Base-by-base conservation (phyloP, 1,140 invertebrate genomes). In the Cataglyphis hispanica region DNA sequence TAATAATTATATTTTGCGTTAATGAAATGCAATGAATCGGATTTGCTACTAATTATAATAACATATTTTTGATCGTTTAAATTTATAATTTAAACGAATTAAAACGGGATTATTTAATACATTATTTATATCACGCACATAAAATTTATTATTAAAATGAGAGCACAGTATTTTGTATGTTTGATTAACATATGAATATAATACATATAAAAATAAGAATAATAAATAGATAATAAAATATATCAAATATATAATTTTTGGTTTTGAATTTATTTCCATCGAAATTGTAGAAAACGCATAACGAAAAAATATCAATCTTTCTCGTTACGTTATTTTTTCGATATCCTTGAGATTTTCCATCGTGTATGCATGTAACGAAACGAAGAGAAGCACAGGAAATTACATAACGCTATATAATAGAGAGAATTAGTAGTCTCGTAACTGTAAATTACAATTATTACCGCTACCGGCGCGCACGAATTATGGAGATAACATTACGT, bases 391-490 rank as follows among this genome's bases (percentile, higher is more conserved):
- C 56, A 40, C 46, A 19, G 78, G 46, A 40, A 83, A 83, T 83
- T 83, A 34, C 25, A 25, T 83, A 83, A 83, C 25, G 25, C 40
- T 25, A 74, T 60, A 27, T 46, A 83, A 53, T 22, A 25, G 53
- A 53, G n/a, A 58, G 50, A 8, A 63, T 22, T 74, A 5, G 66
- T 60, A 60, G 37, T 60, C 53, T 43, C 40, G 13, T 83, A 83
- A 83, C 67, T 83, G 78, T 83, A 83, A 74, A 83, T 83, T 61
- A 83, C 78, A 74, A 83, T 83, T 69, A 72, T 83, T 72, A 74
- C 53, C 67, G 37, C 56, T 83, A 60, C 67, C 53, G 53, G 19
- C 53, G 67, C 27, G 53, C 25, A 83, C 67, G 16, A 74, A 83
- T 83, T 83, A 83, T 72, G 37, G 67, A 83, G 67, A 60, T 83